Evolutionary conservation across 2,888 invertebrate species (phyloP).

Genomic region (Conistra vaccinii): DNA sequence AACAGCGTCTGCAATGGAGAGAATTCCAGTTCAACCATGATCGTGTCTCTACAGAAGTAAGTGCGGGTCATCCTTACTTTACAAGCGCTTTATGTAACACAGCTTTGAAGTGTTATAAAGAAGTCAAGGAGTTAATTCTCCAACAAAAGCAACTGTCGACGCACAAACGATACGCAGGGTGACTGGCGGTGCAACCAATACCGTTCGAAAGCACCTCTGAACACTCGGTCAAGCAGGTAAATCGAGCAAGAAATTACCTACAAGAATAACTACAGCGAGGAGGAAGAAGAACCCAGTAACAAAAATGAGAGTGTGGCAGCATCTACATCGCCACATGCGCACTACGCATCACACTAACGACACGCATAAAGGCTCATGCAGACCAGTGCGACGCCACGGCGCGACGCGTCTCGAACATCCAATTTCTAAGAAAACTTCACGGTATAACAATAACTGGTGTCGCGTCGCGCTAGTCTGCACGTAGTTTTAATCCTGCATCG

Average conservation of each 20-base stretch:
- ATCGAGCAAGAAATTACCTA: background rate
- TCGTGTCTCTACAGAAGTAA: no score
- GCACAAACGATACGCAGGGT: background rate
- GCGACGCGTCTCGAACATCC: no score
- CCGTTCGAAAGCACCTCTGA: background rate
- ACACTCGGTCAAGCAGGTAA: background rate
- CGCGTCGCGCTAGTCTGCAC: no score
- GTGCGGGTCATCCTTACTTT: conserved; percentile 3
- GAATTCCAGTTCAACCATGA: no score
- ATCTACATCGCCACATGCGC: background rate
- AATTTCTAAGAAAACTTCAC: no score
- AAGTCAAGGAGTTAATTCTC: conserved; percentile 19
- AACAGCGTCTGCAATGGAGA: no score
- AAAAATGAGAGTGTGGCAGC: background rate
- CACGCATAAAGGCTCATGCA: no score
- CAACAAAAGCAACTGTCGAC: background rate
- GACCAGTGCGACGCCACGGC: no score
- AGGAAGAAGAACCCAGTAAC: background rate
- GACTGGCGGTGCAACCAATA: background rate
- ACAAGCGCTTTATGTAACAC: background rate
- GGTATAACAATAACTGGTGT: no score
- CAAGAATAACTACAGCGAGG: background rate
- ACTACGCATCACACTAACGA: conserved; percentile 6
- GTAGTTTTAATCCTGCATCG: no score
- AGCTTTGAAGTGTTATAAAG: background rate